Evolutionary conservation across 1,140 invertebrate species (phyloP), one percentile per base, ranked within the genome.

Genomic region (Phenacoccus solenopsis): DNA sequence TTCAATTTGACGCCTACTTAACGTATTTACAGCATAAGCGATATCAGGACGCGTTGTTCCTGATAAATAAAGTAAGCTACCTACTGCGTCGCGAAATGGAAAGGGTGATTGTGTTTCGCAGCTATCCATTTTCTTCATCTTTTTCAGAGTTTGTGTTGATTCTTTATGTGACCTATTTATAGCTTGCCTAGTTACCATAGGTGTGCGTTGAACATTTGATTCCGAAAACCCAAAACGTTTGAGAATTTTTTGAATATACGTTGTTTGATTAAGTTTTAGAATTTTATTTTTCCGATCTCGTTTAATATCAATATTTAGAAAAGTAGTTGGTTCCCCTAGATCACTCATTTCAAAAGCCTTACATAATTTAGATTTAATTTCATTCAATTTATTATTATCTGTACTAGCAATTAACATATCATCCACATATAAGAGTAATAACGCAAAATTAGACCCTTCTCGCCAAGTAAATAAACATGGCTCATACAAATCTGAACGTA

Each of bases 11-110:
- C 64, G 28, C 67, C 74, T 70, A 28, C 72, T 73, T 12, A 75
- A 57, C 20, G 70, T 49, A 28, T 71, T 74, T 0, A 80, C 77
- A 20, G 76, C 73, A 70, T 72, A 79, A 0, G 74, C 67, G 13
- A 80, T 72, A 70, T 80, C 79, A 24, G 77, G 78, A 21, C 78
- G 32, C 0, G 78, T 76, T 7, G 68, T 68, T 24, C 73, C 64
- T 28, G 77, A 69, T 9, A 77, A 56, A 72, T 80, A 79, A n/a
- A 79, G 30, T n/a, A 80, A 69, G 35, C 67, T 69, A 25, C 77
- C 77, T 16, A 78, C 71, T 20, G 73, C 35, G 24, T 78, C 68
- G 25, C 74, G 72, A 69, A 72, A 78, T 28, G 69, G 35, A 28
- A 56, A 67, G 21, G n/a, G n/a, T n/a, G n/a, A n/a, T n/a, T n/a